Evolutionary conservation across 1,140 invertebrate genomes (phyloP), one percentile per base, ranked within the genome.

Genomic region (Drosophila trapezifrons): DNA sequence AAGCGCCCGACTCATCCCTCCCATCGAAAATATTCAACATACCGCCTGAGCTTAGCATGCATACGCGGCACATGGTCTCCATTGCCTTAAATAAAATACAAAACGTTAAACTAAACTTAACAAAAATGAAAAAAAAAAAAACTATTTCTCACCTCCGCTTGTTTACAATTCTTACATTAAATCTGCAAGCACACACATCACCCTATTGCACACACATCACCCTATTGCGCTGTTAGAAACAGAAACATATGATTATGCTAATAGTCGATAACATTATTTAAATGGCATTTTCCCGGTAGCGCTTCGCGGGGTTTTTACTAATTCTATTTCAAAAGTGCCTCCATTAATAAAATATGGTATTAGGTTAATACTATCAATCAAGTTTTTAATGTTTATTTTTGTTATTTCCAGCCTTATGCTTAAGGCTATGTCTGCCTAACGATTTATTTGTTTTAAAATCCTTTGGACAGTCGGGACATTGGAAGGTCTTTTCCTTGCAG

Each of bases 1-100:
- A n/a, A 13, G 5, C 4, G 2, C 0, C 8, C 0, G 10, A 8
- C 17, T 51, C n/a, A 3, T 15, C 4, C 2, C 9, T 37, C 8
- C 45, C 29, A 60, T 27, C n/a, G 45, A 60, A 60, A n/a, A 60
- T 60, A n/a, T 60, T 60, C n/a, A 32, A 35, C 9, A 18, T n/a
- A 27, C 9, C 2, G 4, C 6, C 15, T 22, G 27, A 17, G 4
- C 13, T 47, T 2, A 32, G 27, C 9, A n/a, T 47, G 10, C 57
- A 59, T n/a, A 38, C 22, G 17, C 59, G 22, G 12, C 47, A 62
- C 22, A 62, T 25, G 13, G 49, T 4, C 17, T 29, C 22, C 22
- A 62, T 62, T 12, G 35, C 6, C 49, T 13, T 27, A 55, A 42
- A 29, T 32, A 9, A 3, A 27, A 27, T 37, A 15, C 2, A 12